Conservation (phyloP, 2,113 vertebrate species). For the Aphyosemion australe region DNA sequence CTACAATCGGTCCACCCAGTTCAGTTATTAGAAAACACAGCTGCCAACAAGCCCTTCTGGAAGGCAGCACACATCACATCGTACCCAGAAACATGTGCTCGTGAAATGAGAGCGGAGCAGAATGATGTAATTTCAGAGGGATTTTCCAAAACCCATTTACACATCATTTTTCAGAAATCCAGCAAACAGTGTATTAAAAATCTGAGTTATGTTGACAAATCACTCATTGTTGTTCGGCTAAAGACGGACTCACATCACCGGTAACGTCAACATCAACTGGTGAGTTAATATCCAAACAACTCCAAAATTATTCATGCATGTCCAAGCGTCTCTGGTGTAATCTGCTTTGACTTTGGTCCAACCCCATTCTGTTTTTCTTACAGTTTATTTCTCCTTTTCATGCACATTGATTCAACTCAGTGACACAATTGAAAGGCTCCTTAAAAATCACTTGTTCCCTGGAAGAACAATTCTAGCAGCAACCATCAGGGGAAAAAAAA, state of each 20-base stretch:
- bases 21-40: slow-evolving; percentile 60
- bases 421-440: no score
- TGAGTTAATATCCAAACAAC: slow-evolving; percentile 18
- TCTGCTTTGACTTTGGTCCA: no score
- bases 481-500: slow-evolving; percentile 29
- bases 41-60: slow-evolving; percentile 61
- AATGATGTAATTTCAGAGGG: slow-evolving; percentile 41
- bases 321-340: no score
- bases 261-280: neutral
- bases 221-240: neutral
- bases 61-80: slow-evolving; percentile 32
- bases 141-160: slow-evolving; percentile 49
- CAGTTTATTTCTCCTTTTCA: slow-evolving; percentile 3
- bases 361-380: neutral
- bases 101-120: slow-evolving; percentile 43
- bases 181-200: neutral
- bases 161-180: neutral
- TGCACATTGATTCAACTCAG: slow-evolving; percentile 36
- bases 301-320: neutral
- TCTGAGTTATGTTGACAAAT: neutral
- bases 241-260: no score
- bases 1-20: slow-evolving; percentile 42
- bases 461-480: slow-evolving; percentile 43
- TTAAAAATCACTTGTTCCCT: slow-evolving; percentile 23
- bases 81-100: slow-evolving; percentile 48